Percentiles rank a stretch among this genome's conserved stretches.
Conservation (phyloP, 2,888 invertebrate genomes). For the Monochamus alternatus region DNA sequence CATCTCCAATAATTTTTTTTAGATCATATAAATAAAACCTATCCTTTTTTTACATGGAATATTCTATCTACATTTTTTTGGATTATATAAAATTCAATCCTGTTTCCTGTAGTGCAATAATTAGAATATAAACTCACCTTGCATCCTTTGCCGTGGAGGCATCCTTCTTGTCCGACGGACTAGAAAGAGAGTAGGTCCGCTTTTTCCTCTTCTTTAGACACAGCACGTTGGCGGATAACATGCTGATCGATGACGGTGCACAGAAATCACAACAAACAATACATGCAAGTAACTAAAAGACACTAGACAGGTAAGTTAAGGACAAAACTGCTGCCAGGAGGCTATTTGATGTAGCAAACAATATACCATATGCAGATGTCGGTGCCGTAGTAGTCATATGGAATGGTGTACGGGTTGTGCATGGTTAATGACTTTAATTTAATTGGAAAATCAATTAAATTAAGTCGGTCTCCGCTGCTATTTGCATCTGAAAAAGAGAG, state of each 20-base stretch:
- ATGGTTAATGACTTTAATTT: slow-evolving; percentile 43
- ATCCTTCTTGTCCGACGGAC: slow-evolving; percentile 32
- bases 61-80: too few relatives aligned
- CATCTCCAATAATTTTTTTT: too few relatives aligned
- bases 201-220: slow-evolving; percentile 68
- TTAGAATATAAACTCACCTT: slow-evolving; percentile 39
- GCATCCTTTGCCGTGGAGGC: slow-evolving; percentile 20
- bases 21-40: too few relatives aligned
- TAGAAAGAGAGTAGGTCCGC: slow-evolving; percentile 65
- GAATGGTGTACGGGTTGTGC: slow-evolving; percentile 35
- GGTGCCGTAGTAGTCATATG: slow-evolving; percentile 31
- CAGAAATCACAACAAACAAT: slow-evolving; percentile 27
- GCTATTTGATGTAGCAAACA: slow-evolving; percentile 32
- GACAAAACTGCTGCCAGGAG: slow-evolving; percentile 12
- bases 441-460: slow-evolving; percentile 46
- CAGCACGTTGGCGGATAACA: slow-evolving; percentile 67
- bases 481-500: slow-evolving; percentile 39
- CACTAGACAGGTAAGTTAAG: slow-evolving; percentile 16
- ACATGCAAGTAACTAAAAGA: slow-evolving; percentile 8
- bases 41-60: too few relatives aligned
- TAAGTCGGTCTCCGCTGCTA: slow-evolving; percentile 30
- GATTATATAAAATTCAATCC: too few relatives aligned
- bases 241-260: slow-evolving; percentile 43
- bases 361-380: slow-evolving; percentile 36
- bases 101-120: too few relatives aligned